Conservation (phyloP, 2,888 invertebrate species). For the Bibio marci region DNA sequence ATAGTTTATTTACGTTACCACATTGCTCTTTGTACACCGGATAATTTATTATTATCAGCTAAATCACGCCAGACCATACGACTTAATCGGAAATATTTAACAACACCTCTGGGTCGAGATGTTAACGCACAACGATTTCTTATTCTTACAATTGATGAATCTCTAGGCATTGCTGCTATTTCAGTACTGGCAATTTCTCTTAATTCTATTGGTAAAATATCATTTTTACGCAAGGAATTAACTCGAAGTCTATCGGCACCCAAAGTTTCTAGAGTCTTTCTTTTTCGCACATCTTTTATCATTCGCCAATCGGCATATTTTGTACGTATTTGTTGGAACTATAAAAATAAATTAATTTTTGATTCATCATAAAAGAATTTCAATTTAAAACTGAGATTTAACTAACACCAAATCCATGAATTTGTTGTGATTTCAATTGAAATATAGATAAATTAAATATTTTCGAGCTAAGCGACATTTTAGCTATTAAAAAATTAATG, state of each 20-base stretch:
- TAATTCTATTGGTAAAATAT: conserved; percentile 64
- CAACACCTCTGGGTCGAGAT: conserved; percentile 67
- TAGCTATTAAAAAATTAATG: too few species aligned
- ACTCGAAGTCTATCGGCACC: conserved; percentile 62
- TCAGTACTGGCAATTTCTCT: conserved; percentile 62
- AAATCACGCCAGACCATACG: neutral
- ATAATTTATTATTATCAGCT: neutral
- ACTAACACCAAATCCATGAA: neutral
- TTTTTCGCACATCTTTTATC: conserved; percentile 70
- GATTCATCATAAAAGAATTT: neutral
- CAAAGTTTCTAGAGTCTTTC: conserved; percentile 55
- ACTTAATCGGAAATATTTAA: conserved; percentile 59
- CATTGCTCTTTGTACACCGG: conserved; percentile 87
- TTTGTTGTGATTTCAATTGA: neutral
- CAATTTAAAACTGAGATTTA: neutral
- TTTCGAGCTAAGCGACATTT: too few species aligned
- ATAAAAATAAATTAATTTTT: conserved; percentile 12
- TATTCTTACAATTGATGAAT: conserved; percentile 46
- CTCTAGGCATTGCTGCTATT: conserved; percentile 58
- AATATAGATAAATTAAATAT: neutral
- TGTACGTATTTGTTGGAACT: conserved; percentile 54
- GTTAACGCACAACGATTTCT: conserved; percentile 74
- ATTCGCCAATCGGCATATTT: conserved; percentile 74
- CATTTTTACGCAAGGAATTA: conserved; percentile 69
- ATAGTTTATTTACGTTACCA: conserved; percentile 37